Evolutionary conservation across 2,113 vertebrate species (phyloP).

Genomic region (Catharus bicknelli): DNA sequence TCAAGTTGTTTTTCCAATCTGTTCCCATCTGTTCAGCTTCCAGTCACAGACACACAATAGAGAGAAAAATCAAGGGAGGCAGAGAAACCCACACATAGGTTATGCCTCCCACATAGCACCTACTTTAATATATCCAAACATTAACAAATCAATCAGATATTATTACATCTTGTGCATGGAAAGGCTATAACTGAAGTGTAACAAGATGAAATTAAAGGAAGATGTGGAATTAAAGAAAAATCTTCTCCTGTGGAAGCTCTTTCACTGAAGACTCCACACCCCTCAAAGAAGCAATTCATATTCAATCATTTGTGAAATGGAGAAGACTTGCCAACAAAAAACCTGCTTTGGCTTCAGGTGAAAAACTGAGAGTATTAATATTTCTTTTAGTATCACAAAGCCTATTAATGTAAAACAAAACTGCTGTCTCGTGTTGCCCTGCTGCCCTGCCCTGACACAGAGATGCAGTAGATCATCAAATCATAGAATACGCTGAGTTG

Average conservation of each 20-base stretch:
- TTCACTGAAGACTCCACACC: background rate
- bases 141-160: background rate
- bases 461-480: background rate
- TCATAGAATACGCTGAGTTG: background rate
- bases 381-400: background rate
- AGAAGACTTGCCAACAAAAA: slow-evolving; percentile 17
- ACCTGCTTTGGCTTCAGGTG: slow-evolving; percentile 1
- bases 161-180: background rate
- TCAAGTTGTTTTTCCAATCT: background rate
- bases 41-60: background rate
- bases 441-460: background rate
- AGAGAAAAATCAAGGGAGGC: background rate
- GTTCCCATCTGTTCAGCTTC: slow-evolving; percentile 1
- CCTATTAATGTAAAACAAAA: background rate
- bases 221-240: background rate
- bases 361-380: background rate
- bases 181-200: background rate
- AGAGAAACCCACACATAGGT: background rate
- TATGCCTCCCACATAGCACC: background rate
- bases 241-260: background rate
- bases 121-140: background rate
- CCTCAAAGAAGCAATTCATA: background rate
- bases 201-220: background rate
- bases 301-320: background rate
- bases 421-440: background rate